A percentile compares a stretch with the other conserved stretches of the same genome.
phyloP scores from a whole-genome alignment of 2,797 vertebrate genomes.

The Euphonia xanthogaster region DNA sequence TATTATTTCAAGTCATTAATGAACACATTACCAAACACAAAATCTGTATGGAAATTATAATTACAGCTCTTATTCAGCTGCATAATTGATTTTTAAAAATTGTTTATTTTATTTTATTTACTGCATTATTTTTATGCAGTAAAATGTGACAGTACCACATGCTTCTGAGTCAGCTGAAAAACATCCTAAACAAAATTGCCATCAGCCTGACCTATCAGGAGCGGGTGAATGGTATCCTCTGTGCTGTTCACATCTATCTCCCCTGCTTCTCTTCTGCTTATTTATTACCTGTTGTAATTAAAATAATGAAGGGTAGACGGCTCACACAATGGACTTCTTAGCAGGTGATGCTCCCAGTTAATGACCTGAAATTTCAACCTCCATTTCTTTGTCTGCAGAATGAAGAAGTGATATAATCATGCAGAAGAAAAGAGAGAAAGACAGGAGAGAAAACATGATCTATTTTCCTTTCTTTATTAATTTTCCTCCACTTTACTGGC shows the following conservation, averaged over 20 bases:
- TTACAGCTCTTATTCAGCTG: neutral
- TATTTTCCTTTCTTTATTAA: neutral
- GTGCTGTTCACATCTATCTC: neutral
- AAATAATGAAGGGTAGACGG: neutral
- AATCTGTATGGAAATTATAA: neutral
- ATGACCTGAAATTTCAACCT: neutral
- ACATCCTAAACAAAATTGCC: constrained; percentile 31
- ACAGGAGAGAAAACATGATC: neutral
- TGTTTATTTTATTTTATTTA: neutral
- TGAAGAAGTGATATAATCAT: neutral
- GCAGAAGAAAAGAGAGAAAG: neutral
- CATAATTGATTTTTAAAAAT: neutral
- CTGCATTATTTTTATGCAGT: neutral
- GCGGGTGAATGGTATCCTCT: neutral
- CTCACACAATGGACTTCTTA: neutral
- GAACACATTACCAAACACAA: neutral
- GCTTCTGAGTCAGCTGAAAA: constrained; percentile 28
- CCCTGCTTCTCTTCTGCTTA: neutral
- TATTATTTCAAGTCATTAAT: neutral
- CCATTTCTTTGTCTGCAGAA: neutral
- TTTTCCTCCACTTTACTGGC: neutral
- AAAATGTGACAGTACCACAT: neutral
- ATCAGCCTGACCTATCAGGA: neutral
- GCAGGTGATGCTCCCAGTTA: neutral
- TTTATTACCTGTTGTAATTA: neutral